Conservation (phyloP, 2,113 vertebrate species). For the Esox niger region DNA sequence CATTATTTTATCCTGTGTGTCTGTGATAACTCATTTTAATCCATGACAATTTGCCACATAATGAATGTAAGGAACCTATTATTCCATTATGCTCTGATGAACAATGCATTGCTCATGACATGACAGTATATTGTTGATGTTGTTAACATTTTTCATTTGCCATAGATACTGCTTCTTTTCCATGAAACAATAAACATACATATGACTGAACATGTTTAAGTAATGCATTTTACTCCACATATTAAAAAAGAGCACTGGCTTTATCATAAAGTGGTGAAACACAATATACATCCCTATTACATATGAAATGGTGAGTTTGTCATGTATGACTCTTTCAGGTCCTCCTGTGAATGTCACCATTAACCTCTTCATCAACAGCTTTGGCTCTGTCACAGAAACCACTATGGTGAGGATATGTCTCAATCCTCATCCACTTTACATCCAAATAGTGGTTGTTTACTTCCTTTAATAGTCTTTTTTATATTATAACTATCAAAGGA, state of each 20-base stretch:
- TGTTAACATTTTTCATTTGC: neutral
- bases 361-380: constrained; percentile 98
- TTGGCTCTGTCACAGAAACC: constrained; percentile 91
- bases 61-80: neutral
- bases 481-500: constrained; percentile 66
- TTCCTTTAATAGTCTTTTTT: neutral
- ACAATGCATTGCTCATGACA: neutral
- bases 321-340: constrained; percentile 68
- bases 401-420: constrained; percentile 84
- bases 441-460: neutral
- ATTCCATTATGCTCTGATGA: constrained; percentile 9
- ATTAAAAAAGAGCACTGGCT: neutral
- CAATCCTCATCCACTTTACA: neutral
- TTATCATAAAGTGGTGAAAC: too few species aligned
- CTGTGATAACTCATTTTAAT: constrained; percentile 12
- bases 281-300: neutral
- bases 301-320: neutral
- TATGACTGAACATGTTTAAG: constrained; percentile 11
- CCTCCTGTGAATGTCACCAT: constrained; percentile 88
- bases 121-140: neutral
- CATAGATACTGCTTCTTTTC: neutral
- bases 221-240: constrained; percentile 3
- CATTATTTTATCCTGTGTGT: constrained; percentile 36
- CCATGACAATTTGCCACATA: neutral
- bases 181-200: neutral